Percentiles rank a stretch among this genome's conserved stretches.
Evolutionary conservation across 2,113 vertebrate genomes (phyloP).

Genomic region (Sapajus apella): DNA sequence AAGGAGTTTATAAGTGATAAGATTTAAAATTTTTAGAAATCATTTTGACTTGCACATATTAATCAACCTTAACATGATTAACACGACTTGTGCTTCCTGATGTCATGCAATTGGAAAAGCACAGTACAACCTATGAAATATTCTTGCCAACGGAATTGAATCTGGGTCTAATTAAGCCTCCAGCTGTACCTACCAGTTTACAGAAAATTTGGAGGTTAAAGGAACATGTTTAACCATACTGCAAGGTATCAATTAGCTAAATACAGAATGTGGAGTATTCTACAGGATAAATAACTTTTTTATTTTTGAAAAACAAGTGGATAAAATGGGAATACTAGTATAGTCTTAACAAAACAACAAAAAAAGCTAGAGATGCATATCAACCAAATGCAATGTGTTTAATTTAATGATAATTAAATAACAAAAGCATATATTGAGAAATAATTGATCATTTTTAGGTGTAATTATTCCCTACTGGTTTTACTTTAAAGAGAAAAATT

Average conservation of each 20-base stretch:
- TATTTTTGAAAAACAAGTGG: neutral
- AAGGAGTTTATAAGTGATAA: neutral
- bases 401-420: neutral
- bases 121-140: neutral
- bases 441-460: neutral
- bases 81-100: neutral
- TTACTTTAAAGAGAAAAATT: no score
- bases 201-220: neutral
- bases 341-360: neutral
- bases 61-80: neutral
- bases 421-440: neutral
- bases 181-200: neutral
- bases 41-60: neutral
- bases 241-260: neutral
- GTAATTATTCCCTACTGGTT: neutral
- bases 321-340: neutral
- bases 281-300: neutral
- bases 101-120: neutral
- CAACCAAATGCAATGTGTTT: neutral
- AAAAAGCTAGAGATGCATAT: neutral
- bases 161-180: neutral
- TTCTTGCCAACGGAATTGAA: neutral
- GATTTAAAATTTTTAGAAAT: neutral
- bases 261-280: neutral
- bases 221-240: neutral